Evolutionary conservation across 2,888 invertebrate species (phyloP).

Genomic region (Heliconius sara): DNA sequence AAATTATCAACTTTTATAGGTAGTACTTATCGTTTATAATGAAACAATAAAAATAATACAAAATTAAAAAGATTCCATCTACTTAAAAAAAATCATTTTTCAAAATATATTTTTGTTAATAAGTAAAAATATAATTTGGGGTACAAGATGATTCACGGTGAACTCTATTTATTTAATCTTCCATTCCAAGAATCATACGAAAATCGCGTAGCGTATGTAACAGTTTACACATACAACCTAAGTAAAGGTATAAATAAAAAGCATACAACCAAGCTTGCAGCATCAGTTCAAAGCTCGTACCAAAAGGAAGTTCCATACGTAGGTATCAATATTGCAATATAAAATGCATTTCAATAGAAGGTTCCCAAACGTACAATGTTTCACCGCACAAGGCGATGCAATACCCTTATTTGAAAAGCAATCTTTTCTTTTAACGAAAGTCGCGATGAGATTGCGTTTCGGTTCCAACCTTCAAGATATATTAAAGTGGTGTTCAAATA

Average conservation of each 20-base stretch:
- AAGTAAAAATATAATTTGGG: too few species aligned
- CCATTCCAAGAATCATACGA: neutral
- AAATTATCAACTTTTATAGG: neutral
- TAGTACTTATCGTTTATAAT: neutral
- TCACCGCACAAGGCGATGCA: constrained; percentile 31
- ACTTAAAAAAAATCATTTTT: too few species aligned
- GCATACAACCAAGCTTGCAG: neutral
- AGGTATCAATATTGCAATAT: constrained; percentile 40
- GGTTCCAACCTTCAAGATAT: constrained; percentile 20
- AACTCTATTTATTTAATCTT: neutral
- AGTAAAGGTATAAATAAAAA: constrained; percentile 6
- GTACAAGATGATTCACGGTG: neutral
- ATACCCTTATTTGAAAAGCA: constrained; percentile 45
- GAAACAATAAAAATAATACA: too few species aligned
- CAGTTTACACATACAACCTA: neutral
- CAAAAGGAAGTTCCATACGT: constrained; percentile 25
- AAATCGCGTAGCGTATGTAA: neutral
- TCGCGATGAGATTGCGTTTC: constrained; percentile 39
- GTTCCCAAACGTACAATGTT: constrained; percentile 32
- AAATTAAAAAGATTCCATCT: too few species aligned
- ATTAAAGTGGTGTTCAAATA: constrained; percentile 32
- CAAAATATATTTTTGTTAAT: too few species aligned
- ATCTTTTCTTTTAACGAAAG: constrained; percentile 45
- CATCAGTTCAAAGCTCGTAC: constrained; percentile 1
- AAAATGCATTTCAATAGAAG: constrained; percentile 39